Conservation (phyloP, 1,140 invertebrate species). For the Plutomurus gul region DNA sequence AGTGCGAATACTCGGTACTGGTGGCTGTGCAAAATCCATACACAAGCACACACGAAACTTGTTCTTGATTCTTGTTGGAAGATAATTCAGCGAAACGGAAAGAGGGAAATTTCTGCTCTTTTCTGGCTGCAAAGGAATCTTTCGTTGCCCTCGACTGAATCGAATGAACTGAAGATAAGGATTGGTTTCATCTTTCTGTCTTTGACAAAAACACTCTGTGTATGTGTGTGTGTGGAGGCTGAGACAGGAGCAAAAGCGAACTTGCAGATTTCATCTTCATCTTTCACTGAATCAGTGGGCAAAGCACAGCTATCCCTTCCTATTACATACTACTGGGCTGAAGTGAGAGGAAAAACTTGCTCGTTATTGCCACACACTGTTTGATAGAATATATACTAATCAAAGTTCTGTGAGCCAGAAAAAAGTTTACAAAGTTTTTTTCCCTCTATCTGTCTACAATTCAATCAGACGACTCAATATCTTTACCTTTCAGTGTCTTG, state of each 20-base stretch:
- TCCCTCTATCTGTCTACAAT: background rate
- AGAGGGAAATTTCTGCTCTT: background rate
- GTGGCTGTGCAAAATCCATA: background rate
- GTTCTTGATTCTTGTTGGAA: constrained; percentile 3
- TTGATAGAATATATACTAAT: background rate
- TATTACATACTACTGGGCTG: no score
- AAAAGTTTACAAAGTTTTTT: background rate
- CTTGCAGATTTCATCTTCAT: background rate
- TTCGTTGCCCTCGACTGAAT: background rate
- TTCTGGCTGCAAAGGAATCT: background rate
- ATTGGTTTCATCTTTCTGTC: background rate
- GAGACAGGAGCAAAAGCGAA: background rate
- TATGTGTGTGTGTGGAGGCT: no score
- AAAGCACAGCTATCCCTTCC: background rate
- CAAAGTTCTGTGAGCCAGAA: background rate
- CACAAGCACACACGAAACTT: background rate
- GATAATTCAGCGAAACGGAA: constrained; percentile 2
- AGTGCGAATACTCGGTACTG: background rate
- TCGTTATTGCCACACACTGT: constrained; percentile 4
- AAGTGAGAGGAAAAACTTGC: constrained; percentile 7
- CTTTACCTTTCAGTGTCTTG: no score
- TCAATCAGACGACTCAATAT: no score
- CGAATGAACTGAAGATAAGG: constrained; percentile 15
- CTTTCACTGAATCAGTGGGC: background rate
- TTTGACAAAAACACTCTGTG: background rate